These are phyloP conservation scores for Cydia fagiglandana DNA, from an alignment of 1,140 invertebrate genomes.

Conservation along the genomic window DNA sequence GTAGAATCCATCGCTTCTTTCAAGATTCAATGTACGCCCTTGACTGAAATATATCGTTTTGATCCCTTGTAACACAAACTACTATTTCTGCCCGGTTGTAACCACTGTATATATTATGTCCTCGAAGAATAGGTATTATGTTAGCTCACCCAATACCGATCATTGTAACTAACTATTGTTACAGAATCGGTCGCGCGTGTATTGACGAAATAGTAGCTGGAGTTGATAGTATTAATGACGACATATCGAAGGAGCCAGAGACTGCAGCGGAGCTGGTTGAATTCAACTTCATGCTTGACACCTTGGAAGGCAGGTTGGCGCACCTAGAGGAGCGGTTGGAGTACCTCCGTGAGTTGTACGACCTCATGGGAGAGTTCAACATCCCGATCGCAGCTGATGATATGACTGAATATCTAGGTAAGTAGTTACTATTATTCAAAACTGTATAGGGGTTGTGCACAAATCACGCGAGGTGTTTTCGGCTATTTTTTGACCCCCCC, in stretches of 20 bases:
- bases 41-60: no score
- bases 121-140: no score
- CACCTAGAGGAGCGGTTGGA: conserved; percentile 74
- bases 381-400: conserved; percentile 76
- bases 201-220: conserved; percentile 64
- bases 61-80: no score
- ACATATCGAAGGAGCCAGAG: conserved; percentile 64
- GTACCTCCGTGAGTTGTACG: conserved; percentile 78
- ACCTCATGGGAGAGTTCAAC: conserved; percentile 79
- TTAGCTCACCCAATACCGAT: no score
- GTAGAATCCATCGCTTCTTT: no score
- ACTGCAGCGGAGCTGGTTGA: conserved; percentile 65
- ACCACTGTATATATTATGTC: no score
- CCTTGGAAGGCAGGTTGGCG: conserved; percentile 66
- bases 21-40: no score
- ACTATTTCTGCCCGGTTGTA: no score
- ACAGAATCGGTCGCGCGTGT: conserved; percentile 62
- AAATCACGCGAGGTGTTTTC: no score
- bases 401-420: conserved; percentile 77
- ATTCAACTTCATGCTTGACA: conserved; percentile 76
- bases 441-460: no score
- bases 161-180: neutral
- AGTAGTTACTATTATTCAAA: conserved; percentile 46
- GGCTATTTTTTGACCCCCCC: no score
- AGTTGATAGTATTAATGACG: conserved; percentile 56